Evolutionary conservation across 2,888 invertebrate genomes (phyloP).

Genomic region (Chrysodeixis includens): DNA sequence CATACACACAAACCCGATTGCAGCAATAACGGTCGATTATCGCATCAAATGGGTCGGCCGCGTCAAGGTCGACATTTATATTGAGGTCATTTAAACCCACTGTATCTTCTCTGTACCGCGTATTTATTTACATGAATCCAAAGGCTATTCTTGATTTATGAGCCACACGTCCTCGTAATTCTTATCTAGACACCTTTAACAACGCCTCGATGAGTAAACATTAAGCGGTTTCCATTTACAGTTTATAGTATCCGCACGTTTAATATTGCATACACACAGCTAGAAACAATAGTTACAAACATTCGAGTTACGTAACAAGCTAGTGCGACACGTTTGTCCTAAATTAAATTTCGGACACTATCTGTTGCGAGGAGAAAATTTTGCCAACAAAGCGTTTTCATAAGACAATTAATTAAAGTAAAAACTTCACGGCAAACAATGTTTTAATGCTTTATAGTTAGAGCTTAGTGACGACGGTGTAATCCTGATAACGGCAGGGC

Average conservation of each 20-base stretch:
- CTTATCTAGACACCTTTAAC: background rate
- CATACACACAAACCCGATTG: background rate
- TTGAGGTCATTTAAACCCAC: slow-evolving; percentile 1
- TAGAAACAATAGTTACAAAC: background rate
- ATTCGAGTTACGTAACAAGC: slow-evolving; percentile 3
- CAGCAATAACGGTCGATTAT: slow-evolving; percentile 2
- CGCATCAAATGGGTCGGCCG: slow-evolving; percentile 2
- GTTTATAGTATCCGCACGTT: background rate
- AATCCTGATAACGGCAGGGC: slow-evolving; percentile 75
- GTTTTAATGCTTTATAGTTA: slow-evolving; percentile 62
- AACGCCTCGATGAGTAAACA: background rate
- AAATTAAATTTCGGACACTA: slow-evolving; percentile 51
- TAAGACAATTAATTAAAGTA: slow-evolving; percentile 59
- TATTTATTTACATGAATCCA: slow-evolving; percentile 1
- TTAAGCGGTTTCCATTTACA: slow-evolving; percentile 1
- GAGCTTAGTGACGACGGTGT: slow-evolving; percentile 72
- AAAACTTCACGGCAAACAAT: slow-evolving; percentile 55
- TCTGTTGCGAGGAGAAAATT: slow-evolving; percentile 44
- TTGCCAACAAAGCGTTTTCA: slow-evolving; percentile 45
- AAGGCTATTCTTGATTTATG: background rate
- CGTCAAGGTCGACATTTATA: slow-evolving; percentile 5
- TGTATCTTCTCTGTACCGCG: background rate
- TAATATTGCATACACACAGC: background rate
- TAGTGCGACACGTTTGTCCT: slow-evolving; percentile 3
- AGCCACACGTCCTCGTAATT: background rate